Evolutionary conservation across 2,113 vertebrate species (phyloP), one percentile per base, ranked within the genome.

Genomic region (Mormyrus lacerda): DNA sequence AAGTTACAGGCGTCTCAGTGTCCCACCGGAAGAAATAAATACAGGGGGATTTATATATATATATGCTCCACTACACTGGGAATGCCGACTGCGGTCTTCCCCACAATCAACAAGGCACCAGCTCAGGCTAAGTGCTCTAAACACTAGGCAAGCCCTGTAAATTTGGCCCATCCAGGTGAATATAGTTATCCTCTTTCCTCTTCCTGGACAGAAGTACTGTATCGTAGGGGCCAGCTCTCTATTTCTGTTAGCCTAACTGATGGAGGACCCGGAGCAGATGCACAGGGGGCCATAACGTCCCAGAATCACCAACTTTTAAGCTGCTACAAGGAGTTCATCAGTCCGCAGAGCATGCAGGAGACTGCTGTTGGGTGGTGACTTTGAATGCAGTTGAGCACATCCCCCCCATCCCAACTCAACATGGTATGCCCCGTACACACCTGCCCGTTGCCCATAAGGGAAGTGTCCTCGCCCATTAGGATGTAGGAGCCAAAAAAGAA

Each of bases 401-500:
- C 17, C 53, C 89, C 91, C 1, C 27, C 94, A n/a, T 90, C 10
- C 19, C 19, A 21, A 39, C 13, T 39, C 4, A 17, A 79, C 5
- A 42, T 42, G 73, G 73, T 42, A 42, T 3, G 31, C 15, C 35
- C 69, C 15, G 5, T 17, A 76, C 35, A 3, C 96, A 99, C 98
- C 98, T 99, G 97, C 93, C 98, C 98, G 88, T 99, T 99, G 93
- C 97, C 97, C 95, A 98, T 96, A 42, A 99, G 96, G 44, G 97
- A 97, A 89, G 95, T 97, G 94, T 99, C 97, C 93, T 98, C 96
- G 90, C 97, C 97, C 96, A 99, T 97, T 88, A 99, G 95, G 93
- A 99, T 96, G 94, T 98, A 99, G 0, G 97, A 98, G 42, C 98
- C 98, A 89, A 97, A 99, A 94, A 99, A 99, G 95, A 99, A 99